Evolutionary conservation across 2,888 invertebrate species (phyloP), one percentile per base, ranked within the genome.

Genomic region (Fragum sueziense): DNA sequence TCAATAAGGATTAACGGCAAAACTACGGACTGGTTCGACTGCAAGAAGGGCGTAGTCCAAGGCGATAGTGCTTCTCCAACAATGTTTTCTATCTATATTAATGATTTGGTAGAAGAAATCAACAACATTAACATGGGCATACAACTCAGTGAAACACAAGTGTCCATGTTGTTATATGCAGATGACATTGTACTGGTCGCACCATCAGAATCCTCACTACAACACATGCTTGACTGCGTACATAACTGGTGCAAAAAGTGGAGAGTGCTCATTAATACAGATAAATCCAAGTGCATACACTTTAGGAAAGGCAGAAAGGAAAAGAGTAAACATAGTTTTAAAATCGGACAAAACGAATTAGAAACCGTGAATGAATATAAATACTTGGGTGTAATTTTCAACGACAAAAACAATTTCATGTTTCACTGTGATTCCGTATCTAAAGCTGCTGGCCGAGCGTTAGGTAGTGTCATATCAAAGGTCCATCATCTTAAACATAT

Each of bases 321-420:
- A 29, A 34, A 51, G 37, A 78, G 57, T 22, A n/a, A 69, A 6
- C 72, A 65, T 76, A 27, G 6, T 20, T 79, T 82, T 54, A 29
- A 41, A 27, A 41, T 82, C 34, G 78, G 82, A 25, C 62, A 75
- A 17, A 72, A 76, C 61, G 34, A 37, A n/a, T 14, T 79, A 20
- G 70, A 79, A 61, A 59, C 37, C 7, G 73, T 79, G 6, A 61
- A 54, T 29, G 29, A 70, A 11, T 82, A 79, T 41, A 79, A 73
- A 59, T 82, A 82, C 47, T 69, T 82, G 11, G 82, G 82, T 6
- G 74, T 79, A 14, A 76, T 68, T 9, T 79, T 82, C 37, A 31
- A 69, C 33, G 61, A 67, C 52, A 74, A 74, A 11, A 75, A 75
- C 17, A 52, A 70, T 62, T 75, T 75, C 33, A 27, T 22, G 14